These are phyloP conservation scores for Actinopyga echinites DNA, from an alignment of 53 echinoderm and acorn worm genomes.

Conservation along the genomic window DNA sequence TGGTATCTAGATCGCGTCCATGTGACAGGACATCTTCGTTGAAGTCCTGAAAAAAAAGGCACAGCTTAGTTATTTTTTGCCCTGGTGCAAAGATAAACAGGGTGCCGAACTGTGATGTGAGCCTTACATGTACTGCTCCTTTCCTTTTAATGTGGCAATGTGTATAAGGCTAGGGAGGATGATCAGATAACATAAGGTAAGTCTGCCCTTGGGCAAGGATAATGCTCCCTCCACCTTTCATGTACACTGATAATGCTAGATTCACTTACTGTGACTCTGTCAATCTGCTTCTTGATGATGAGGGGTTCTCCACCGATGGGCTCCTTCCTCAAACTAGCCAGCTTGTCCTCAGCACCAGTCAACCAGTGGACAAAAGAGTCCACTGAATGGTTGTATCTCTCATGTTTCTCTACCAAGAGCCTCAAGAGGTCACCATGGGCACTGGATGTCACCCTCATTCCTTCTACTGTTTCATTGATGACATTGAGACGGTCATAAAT, in stretches of 20 bases:
- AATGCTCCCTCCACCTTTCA: too few species aligned
- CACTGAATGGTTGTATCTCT: constrained; percentile 74
- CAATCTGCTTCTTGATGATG: constrained; percentile 90
- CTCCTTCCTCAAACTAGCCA: constrained; percentile 69
- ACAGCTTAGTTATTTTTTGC: neutral
- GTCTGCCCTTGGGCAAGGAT: too few species aligned
- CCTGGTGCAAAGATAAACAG: too few species aligned
- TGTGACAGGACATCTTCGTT: constrained; percentile 84
- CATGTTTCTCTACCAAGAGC: constrained; percentile 79
- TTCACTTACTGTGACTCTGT: constrained; percentile 72
- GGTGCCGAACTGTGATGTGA: too few species aligned
- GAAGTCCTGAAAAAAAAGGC: constrained; percentile 68
- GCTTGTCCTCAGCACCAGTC: constrained; percentile 78
- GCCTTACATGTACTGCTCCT: too few species aligned
- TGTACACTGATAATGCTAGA: too few species aligned
- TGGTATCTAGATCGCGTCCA: constrained; percentile 79
- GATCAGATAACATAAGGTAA: too few species aligned
- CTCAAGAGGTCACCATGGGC: constrained; percentile 62
- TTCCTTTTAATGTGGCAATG: too few species aligned
- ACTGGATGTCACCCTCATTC: constrained; percentile 58
- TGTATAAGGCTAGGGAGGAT: too few species aligned
- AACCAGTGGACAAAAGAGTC: constrained; percentile 74
- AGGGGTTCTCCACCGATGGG: constrained; percentile 82
- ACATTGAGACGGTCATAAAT: constrained; percentile 60
- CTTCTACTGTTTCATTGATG: constrained; percentile 71